These are phyloP conservation scores for Acipenser oxyrinchus DNA, from an alignment of 2,797 vertebrate species.

Conservation along the genomic window DNA sequence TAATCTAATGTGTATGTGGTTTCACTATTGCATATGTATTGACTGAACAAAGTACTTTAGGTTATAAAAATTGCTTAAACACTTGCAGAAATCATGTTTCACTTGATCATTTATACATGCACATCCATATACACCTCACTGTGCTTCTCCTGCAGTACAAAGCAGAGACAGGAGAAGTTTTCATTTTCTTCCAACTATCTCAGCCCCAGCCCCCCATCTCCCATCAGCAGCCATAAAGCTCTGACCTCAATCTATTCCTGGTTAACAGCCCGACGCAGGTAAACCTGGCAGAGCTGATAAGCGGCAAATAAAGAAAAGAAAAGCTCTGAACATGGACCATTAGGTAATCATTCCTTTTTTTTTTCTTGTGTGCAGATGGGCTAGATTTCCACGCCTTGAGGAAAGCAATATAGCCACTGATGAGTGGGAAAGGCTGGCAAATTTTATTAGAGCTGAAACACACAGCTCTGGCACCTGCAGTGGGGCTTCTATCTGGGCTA, in stretches of 20 bases:
- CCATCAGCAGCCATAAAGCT: neutral
- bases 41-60: too few species aligned
- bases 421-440: neutral
- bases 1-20: too few species aligned
- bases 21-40: too few species aligned
- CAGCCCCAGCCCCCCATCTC: neutral
- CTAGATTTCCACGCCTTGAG: neutral
- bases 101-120: too few species aligned
- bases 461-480: too few species aligned
- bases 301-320: conserved; percentile 1
- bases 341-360: neutral
- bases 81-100: too few species aligned
- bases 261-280: neutral
- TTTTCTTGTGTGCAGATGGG: neutral
- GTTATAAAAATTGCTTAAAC: too few species aligned
- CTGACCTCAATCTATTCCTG: neutral
- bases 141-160: too few species aligned
- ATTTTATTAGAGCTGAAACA: neutral
- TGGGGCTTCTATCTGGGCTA: too few species aligned
- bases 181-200: too few species aligned
- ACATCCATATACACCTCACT: too few species aligned
- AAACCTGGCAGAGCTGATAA: conserved; percentile 4
- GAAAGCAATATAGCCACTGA: neutral
- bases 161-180: too few species aligned
- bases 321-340: neutral